Base-by-base conservation (phyloP, 2,888 invertebrate species). In the Smittia aterrima region DNA sequence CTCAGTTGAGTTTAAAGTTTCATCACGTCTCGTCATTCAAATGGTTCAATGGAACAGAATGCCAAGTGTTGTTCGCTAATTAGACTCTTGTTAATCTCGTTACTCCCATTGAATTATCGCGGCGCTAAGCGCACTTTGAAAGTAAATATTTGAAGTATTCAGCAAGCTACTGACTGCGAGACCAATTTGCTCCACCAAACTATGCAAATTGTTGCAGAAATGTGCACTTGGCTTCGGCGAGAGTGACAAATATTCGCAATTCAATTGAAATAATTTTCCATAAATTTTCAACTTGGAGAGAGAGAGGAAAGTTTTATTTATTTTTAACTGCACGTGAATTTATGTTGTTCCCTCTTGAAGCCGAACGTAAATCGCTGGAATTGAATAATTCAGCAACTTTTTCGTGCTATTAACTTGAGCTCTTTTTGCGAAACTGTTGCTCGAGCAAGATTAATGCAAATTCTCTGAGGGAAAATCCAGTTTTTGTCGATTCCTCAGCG, bases 131-230 rank as follows among this genome's bases (percentile, higher is more conserved):
- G 16, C 47, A 47, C 16, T 47, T 47, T 47, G n/a, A 47, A 47
- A 47, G 11, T n/a, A 47, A n/a, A 47, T 3, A 47, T 47, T 47
- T 47, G 16, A 47, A 47, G 47, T 11, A n/a, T n/a, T 16, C 47
- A 47, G 16, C 47, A 3, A 32, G 47, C 47, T 47, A 16, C 47
- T 11, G 16, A 11, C 47, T n/a, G 47, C 47, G 47, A 38, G 38
- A 16, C 47, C 47, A 47, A 47, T 47, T 47, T 47, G 47, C 47
- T 2, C 2, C 2, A 47, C 47, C 16, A 47, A n/a, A 47, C 47
- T 47, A 47, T 47, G 47, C 47, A 47, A 47, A 47, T 47, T 47
- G 16, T 47, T 47, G 47, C 47, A 47, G 47, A 47, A 47, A 47
- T 47, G 47, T 47, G 47, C 47, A 47, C 47, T 47, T 47, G 47